Base-by-base conservation (phyloP, 2,797 vertebrate genomes). In the Macropodus opercularis region DNA sequence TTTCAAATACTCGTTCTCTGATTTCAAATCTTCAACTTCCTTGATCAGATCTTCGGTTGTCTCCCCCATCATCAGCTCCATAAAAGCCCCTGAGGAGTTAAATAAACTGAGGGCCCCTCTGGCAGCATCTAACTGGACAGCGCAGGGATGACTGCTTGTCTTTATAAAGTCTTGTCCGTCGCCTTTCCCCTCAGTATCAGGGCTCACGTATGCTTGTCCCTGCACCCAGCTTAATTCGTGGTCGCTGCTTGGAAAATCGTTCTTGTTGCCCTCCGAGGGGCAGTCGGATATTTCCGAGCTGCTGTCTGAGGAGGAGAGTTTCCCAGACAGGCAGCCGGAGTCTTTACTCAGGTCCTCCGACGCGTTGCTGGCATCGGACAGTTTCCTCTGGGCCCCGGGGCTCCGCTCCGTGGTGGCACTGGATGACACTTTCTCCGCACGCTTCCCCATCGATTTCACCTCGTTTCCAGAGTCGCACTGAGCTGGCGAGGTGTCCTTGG, bases 1-100 rank as follows among this genome's bases (percentile, higher is more conserved):
- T 93, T 97, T 98, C 67, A 98, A 91, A 89, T 99, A 98, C 84
- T 98, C 96, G 85, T 98, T 99, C 88, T 99, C 97, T 0, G 97
- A 97, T 78, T 95, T 93, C 78, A 99, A 67, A 50, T 99, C 97
- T 13, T 98, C 96, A 75, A 98, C 89, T 80, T 99, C 97, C 4
- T 94, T 89, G 66, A 93, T 65, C 9, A 98, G 92, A 44, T 95
- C 93, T 11, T 95, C 94, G 1, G 91, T 91, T 7, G 87, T 85
- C 13, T 88, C 87, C 17, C 58, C 84, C 82, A 88, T 90, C 59
- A 93, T 89, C 41, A 96, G 78, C 66, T 96, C 95, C 79, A 96
- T 93, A 66, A 95, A 94, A 14, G 89, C 88, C 47, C 92, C 91
- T 0, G 94, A 90, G 31, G 94, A 84, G 69, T 91, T 90, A 34